A percentile compares a stretch with the other conserved stretches of the same genome.
Conservation (phyloP, 2,797 vertebrate species). For the Glyptemys insculpta region DNA sequence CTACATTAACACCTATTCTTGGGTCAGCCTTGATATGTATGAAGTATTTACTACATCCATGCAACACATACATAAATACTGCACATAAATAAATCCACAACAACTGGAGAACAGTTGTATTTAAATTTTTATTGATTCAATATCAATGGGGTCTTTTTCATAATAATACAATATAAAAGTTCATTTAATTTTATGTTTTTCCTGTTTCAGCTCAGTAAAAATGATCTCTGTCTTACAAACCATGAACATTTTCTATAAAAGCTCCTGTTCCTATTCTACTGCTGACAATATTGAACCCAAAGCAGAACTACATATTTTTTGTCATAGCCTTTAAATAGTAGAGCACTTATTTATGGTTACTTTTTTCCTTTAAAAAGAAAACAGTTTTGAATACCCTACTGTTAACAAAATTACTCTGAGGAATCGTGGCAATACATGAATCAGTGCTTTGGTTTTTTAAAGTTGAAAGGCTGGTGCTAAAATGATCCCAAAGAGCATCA, state of each 20-base stretch:
- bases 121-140: not conserved
- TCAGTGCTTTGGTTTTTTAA: not conserved
- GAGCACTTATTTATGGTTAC: not conserved
- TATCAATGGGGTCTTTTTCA: not conserved
- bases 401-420: not conserved
- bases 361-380: not conserved
- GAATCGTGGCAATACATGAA: not conserved
- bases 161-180: not conserved
- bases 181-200: not conserved
- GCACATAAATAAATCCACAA: not conserved
- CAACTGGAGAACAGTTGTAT: not conserved
- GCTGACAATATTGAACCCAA: not conserved
- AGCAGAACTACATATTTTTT: not conserved
- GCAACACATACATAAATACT: not conserved
- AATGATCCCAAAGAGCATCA: not conserved
- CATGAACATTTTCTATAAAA: not conserved
- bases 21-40: not conserved
- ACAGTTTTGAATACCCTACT: not conserved
- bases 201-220: constrained; percentile 24
- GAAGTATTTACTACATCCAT: not conserved
- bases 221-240: not conserved
- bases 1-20: not conserved
- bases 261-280: not conserved
- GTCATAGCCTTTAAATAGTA: not conserved
- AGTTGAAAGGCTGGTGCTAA: not conserved